Evolutionary conservation across 30 jellyfish, hydroid and myxozoan genomes (phyloP), one percentile per base, ranked within the genome.

Genomic region (Cassiopea andromeda): DNA sequence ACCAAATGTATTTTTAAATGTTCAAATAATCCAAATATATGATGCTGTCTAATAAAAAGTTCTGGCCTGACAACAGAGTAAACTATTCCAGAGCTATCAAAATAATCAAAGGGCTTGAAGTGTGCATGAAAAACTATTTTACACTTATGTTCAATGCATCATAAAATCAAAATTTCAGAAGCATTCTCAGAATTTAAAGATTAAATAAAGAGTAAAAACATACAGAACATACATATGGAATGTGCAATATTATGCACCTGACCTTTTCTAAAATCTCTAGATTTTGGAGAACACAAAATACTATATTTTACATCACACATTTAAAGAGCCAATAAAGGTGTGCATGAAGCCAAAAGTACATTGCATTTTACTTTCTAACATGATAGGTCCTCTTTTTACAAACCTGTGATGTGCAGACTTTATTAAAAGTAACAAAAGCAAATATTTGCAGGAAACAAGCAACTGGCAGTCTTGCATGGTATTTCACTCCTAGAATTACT

Each of bases 371-470:
- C 38, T 27, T 27, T 27, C 38, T 27, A 27, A 27, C 38, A 27
- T 27, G 38, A 27, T 27, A 27, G 38, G 38, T 27, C 38, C 38
- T 27, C 12, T 54, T 54, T 54, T 10, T 64, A 64, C 86, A 54
- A 64, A 96, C 99, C 97, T 96, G 99, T 64, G 99, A 96, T 46
- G 99, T 96, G 90, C 99, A 96, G 69, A 96, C 99, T 91, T 96
- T 96, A 83, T 96, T 96, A 85, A 96, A 96, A 17, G 99, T 66
- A 38, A 96, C 99, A 91, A 96, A 96, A 81, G 99, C 99, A 89
- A 96, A 96, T 1, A 93, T 85, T 69, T 96, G 99, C 77, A 96
- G 79, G 74, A 96, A 96, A 27, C 94, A 85, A 5, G 97, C 99
- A 48, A 96, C 83, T 18, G 98, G 91, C 7, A 89, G 86, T 19